phyloP scores from a whole-genome alignment of 2,888 invertebrate species.

The Drosophila mimica region DNA sequence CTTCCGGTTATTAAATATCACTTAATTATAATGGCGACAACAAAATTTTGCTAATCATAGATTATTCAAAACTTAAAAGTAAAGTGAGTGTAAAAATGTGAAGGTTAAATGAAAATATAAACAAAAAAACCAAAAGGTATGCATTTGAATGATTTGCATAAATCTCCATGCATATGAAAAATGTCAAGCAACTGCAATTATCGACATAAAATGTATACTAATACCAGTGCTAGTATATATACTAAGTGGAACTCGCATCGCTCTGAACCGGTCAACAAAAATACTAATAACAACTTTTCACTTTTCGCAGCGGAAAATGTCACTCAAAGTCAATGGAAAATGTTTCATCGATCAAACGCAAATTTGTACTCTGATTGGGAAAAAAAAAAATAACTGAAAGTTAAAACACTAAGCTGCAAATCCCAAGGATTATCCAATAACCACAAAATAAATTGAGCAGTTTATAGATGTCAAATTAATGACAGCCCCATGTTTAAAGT shows the following conservation, averaged over 20 bases:
- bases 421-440: slow-evolving; percentile 47
- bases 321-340: slow-evolving; percentile 70
- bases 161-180: slow-evolving; percentile 9
- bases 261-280: slow-evolving; percentile 43
- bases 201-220: slow-evolving; percentile 3
- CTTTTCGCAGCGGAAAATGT: slow-evolving; percentile 76
- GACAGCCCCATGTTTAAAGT: slow-evolving; percentile 19
- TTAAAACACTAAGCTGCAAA: slow-evolving; percentile 9
- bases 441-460: slow-evolving; percentile 55
- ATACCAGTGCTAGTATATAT: slow-evolving; percentile 19
- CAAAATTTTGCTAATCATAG: slow-evolving; percentile 56
- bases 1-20: slow-evolving; percentile 70
- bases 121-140: slow-evolving; percentile 12
- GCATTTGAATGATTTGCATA: slow-evolving; percentile 63
- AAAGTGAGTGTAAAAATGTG: slow-evolving; percentile 41
- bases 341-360: slow-evolving; percentile 46
- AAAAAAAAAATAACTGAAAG: slow-evolving; percentile 10
- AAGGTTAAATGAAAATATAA: slow-evolving; percentile 50
- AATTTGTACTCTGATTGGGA: background rate
- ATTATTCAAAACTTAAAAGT: slow-evolving; percentile 28
- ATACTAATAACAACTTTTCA: slow-evolving; percentile 76
- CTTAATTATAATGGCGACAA: slow-evolving; percentile 58
- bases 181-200: slow-evolving; percentile 19
- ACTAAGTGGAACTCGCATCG: slow-evolving; percentile 27
- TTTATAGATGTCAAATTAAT: slow-evolving; percentile 58